Evolutionary conservation across 2,113 vertebrate species (phyloP).

Genomic region (Zapornia atra): DNA sequence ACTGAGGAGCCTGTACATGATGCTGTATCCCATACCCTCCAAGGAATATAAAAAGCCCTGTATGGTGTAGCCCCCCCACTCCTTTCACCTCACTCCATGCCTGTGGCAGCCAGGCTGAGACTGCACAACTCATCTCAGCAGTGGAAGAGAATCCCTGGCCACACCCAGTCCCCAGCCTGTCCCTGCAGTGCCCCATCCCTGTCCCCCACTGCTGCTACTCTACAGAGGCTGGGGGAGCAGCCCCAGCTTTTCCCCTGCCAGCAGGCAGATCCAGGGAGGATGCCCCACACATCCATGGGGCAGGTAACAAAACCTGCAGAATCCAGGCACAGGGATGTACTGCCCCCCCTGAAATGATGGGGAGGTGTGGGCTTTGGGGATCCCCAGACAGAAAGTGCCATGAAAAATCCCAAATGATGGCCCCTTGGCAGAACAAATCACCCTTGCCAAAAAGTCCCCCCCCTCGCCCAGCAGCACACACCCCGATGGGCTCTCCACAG

Average conservation of each 20-base stretch:
- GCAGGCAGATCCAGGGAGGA: background rate
- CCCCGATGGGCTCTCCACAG: background rate
- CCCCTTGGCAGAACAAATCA: accelerated
- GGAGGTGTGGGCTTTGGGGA: background rate
- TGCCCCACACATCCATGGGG: background rate
- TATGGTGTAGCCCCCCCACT: background rate
- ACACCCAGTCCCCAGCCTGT: background rate
- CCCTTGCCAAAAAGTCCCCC: background rate
- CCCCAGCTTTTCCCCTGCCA: background rate
- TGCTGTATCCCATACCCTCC: background rate
- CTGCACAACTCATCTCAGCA: background rate
- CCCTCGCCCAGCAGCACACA: accelerated
- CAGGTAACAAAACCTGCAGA: background rate
- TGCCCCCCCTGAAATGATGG: accelerated
- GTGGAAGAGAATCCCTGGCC: background rate
- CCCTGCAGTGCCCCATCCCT: background rate
- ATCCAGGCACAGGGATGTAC: background rate
- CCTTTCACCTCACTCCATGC: background rate
- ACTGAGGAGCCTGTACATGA: accelerated
- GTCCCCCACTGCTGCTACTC: background rate
- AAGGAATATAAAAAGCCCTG: background rate
- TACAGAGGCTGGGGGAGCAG: background rate
- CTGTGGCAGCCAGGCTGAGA: background rate
- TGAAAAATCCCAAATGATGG: background rate
- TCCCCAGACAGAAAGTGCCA: background rate